Conservation (phyloP, 2,797 vertebrate genomes). For the Enteromius thamalakanensis region DNA sequence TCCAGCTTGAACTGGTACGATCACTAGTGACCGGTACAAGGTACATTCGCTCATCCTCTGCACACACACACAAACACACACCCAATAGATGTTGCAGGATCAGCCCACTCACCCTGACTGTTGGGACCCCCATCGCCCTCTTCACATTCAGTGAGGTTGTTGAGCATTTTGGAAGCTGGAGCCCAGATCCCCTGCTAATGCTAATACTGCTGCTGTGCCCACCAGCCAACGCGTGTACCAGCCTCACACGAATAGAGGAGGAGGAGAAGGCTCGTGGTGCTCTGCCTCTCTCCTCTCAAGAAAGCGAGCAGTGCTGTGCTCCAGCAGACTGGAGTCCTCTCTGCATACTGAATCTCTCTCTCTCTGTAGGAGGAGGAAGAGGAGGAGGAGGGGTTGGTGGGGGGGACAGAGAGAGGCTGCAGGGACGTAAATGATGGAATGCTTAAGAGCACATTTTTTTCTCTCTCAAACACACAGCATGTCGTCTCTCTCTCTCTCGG, state of each 20-base stretch:
- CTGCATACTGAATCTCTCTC: slow-evolving; percentile 58
- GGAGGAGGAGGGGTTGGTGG: slow-evolving; percentile 53
- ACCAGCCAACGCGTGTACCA: slow-evolving; percentile 56
- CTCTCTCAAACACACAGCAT: slow-evolving; percentile 22
- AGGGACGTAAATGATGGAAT: slow-evolving; percentile 73
- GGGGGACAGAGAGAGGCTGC: slow-evolving; percentile 49
- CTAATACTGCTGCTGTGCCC: slow-evolving; percentile 52
- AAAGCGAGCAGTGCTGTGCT: slow-evolving; percentile 55
- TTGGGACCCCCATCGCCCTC: slow-evolving; percentile 91
- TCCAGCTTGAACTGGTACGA: background rate
- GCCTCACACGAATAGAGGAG: slow-evolving; percentile 46
- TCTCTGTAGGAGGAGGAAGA: slow-evolving; percentile 56
- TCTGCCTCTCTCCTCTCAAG: slow-evolving; percentile 51
- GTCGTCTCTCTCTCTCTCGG: slow-evolving; percentile 52
- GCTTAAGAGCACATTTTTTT: slow-evolving; percentile 66
- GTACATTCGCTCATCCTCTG: slow-evolving; percentile 12
- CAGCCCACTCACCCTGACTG: slow-evolving; percentile 86
- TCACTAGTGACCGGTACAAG: slow-evolving; percentile 15
- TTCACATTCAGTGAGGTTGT: slow-evolving; percentile 91
- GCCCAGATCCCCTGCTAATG: slow-evolving; percentile 61
- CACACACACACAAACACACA: background rate
- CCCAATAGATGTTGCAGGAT: slow-evolving; percentile 16
- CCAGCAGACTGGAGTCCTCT: slow-evolving; percentile 53
- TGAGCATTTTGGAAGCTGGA: slow-evolving; percentile 82
- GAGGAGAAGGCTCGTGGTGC: slow-evolving; percentile 48